These are phyloP conservation scores for Bombus polaris DNA, from an alignment of 1,140 invertebrate genomes.

Conservation along the genomic window DNA sequence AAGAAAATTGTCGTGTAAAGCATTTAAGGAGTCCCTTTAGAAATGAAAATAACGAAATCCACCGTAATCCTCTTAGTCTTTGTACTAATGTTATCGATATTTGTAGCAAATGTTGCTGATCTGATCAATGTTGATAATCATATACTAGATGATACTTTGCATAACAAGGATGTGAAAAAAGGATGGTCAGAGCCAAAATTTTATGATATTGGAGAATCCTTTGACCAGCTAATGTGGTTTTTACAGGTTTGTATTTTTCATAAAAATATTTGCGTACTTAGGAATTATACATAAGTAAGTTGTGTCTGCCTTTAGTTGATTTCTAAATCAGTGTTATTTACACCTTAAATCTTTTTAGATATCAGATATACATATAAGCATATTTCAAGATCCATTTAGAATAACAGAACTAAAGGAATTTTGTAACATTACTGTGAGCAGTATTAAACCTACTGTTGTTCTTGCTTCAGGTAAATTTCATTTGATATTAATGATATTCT, in stretches of 20 bases:
- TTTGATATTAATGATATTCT: conserved; percentile 2
- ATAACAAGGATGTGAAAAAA: conserved; percentile 36
- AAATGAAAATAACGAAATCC: conserved; percentile 83
- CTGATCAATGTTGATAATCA: conserved; percentile 82
- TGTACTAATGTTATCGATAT: conserved; percentile 83
- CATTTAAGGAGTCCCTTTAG: neutral
- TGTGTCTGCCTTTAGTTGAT: neutral
- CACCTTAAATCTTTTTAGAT: conserved; percentile 84
- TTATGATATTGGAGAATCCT: conserved; percentile 83
- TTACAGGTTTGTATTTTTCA: conserved; percentile 85
- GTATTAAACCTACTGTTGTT: conserved; percentile 91
- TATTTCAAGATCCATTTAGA: conserved; percentile 90
- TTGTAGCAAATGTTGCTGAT: conserved; percentile 84
- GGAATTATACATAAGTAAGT: neutral
- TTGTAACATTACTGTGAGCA: conserved; percentile 88
- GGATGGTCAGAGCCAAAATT: conserved; percentile 69
- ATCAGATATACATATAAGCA: conserved; percentile 95
- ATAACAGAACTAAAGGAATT: conserved; percentile 91
- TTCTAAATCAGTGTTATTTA: neutral
- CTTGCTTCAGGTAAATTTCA: conserved; percentile 87
- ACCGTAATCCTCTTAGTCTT: conserved; percentile 81
- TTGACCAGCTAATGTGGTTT: conserved; percentile 88
- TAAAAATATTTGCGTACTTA: too few species aligned
- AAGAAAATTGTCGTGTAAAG: conserved; percentile 11
- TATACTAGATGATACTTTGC: conserved; percentile 52